These are phyloP conservation scores for Trididemnum nubilum DNA, from an alignment of 23 tunicate species.

Conservation along the genomic window DNA sequence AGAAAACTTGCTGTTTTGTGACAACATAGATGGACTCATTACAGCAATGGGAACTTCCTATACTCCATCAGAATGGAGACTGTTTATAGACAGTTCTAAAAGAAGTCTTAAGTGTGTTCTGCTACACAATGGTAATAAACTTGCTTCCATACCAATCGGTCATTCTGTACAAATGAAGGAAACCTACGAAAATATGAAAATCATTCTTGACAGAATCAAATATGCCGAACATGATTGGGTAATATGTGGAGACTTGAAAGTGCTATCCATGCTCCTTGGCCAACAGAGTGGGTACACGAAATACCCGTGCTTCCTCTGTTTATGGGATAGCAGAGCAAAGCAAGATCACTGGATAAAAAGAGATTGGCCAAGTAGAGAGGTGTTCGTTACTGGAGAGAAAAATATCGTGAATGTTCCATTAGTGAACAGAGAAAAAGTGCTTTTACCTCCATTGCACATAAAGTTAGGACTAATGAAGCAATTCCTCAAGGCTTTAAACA, in stretches of 20 bases:
- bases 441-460: neutral
- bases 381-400: neutral
- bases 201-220: neutral
- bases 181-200: neutral
- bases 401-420: neutral
- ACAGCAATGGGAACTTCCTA: too few relatives aligned
- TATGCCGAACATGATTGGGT: neutral
- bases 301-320: neutral
- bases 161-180: neutral
- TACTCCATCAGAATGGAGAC: neutral
- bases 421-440: neutral
- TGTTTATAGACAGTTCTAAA: neutral
- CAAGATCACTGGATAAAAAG: neutral
- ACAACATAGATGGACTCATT: too few relatives aligned
- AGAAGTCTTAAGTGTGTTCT: neutral
- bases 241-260: neutral
- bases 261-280: neutral
- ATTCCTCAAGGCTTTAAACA: neutral
- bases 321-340: neutral
- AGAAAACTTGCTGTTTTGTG: too few relatives aligned
- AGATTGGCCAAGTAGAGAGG: neutral
- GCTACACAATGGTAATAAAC: neutral
- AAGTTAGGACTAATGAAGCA: neutral
- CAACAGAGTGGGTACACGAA: neutral
- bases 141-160: neutral